phyloP scores from a whole-genome alignment of 2,113 vertebrate genomes.

The Cryptomyrus ogoouensis region DNA sequence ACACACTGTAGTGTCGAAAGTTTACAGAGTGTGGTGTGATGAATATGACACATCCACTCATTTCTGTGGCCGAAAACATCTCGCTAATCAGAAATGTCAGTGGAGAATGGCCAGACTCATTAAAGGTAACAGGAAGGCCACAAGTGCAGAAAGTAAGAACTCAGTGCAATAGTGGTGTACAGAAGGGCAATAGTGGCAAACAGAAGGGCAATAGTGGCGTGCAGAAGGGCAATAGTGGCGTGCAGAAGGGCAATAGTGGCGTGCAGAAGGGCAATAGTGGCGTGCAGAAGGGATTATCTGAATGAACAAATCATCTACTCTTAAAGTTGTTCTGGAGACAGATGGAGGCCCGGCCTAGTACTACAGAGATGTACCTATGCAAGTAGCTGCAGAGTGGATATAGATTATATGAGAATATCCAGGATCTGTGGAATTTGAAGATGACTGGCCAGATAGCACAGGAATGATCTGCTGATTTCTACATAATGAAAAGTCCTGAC shows the following conservation, averaged over 20 bases:
- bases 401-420: background rate
- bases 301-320: background rate
- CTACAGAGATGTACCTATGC: background rate
- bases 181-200: background rate
- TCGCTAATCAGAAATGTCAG: background rate
- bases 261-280: background rate
- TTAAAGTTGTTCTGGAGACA: background rate
- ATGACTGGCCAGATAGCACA: background rate
- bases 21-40: background rate
- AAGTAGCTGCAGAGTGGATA: background rate
- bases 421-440: background rate
- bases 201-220: background rate
- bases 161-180: background rate
- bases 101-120: background rate
- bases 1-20: background rate
- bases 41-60: background rate
- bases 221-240: too few relatives aligned
- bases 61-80: background rate
- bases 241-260: too few relatives aligned
- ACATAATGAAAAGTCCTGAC: background rate
- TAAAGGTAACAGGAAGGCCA: background rate
- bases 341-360: background rate
- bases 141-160: background rate
- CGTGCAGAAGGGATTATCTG: background rate
- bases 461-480: background rate